Percentiles rank a stretch among this genome's conserved stretches.
Evolutionary conservation across 2,797 vertebrate species (phyloP).

Genomic region (Propithecus perrieri): DNA sequence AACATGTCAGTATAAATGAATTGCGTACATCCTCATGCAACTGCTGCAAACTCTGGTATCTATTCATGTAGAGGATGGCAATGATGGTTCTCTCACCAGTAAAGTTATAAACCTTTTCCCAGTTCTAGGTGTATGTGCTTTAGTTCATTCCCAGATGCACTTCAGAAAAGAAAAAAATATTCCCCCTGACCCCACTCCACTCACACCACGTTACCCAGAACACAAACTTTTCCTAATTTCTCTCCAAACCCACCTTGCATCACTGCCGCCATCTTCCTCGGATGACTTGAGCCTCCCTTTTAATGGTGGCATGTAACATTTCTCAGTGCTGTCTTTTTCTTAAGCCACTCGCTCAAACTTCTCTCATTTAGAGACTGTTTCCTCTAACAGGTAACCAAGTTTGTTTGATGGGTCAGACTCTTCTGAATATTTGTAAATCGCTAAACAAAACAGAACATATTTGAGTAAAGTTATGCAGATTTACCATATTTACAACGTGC

Average conservation of each 20-base stretch:
- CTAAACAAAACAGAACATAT: slow-evolving; percentile 7
- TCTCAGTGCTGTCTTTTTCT: not conserved
- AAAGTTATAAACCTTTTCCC: not conserved
- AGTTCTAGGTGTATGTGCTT: not conserved
- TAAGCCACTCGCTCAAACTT: not conserved
- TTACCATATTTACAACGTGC: not conserved
- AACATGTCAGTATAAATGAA: not conserved
- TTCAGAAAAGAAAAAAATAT: not conserved
- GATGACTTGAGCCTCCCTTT: not conserved
- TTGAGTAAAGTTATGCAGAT: slow-evolving; percentile 29
- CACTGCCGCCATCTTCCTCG: not conserved
- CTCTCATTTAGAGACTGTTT: not conserved
- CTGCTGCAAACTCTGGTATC: not conserved
- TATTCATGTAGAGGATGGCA: not conserved
- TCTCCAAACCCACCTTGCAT: not conserved
- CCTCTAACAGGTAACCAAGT: not conserved
- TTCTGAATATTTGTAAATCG: slow-evolving; percentile 45
- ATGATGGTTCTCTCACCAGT: not conserved
- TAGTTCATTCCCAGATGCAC: not conserved
- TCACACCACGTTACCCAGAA: not conserved
- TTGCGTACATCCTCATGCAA: not conserved
- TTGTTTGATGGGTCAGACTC: not conserved
- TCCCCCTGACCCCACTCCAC: not conserved
- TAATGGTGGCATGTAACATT: not conserved
- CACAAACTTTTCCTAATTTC: not conserved